phyloP scores from a whole-genome alignment of 2,113 vertebrate genomes.

The Corythoichthys haematopterus region DNA sequence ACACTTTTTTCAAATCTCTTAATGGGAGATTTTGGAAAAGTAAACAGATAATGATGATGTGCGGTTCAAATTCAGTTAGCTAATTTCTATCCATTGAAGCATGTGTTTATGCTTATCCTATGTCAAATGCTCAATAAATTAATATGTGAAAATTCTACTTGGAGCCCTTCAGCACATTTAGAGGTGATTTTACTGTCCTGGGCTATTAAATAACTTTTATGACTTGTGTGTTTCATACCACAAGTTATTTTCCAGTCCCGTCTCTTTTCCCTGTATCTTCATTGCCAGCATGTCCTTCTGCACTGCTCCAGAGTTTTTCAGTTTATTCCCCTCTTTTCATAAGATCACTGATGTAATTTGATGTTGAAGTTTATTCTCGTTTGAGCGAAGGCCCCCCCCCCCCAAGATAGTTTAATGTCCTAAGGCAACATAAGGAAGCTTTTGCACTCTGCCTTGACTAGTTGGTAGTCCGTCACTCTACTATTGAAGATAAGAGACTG shows the following conservation, averaged over 20 bases:
- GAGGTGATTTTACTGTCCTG: neutral
- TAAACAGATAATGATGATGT: neutral
- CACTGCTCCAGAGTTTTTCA: neutral
- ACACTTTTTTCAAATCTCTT: neutral
- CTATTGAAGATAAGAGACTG: slow-evolving; percentile 17
- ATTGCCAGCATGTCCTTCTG: neutral
- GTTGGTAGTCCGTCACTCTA: slow-evolving; percentile 14
- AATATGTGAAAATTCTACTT: neutral
- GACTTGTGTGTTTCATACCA: neutral
- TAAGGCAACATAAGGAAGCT: neutral
- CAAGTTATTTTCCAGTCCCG: neutral
- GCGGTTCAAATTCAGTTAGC: neutral
- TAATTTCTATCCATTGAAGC: neutral
- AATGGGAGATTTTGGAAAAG: neutral
- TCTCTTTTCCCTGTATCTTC: neutral
- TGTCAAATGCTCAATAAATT: neutral
- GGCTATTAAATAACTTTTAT: neutral
- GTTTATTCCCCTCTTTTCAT: neutral
- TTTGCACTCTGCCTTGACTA: slow-evolving; percentile 14
- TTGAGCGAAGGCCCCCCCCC: neutral
- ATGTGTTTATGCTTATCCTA: neutral
- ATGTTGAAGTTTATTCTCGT: neutral
- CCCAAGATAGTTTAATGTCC: slow-evolving; percentile 1
- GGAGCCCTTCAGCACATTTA: neutral
- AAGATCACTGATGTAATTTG: neutral